Evolutionary conservation across 2,113 vertebrate species (phyloP), one percentile per base, ranked within the genome.

Genomic region (Hippotragus niger): DNA sequence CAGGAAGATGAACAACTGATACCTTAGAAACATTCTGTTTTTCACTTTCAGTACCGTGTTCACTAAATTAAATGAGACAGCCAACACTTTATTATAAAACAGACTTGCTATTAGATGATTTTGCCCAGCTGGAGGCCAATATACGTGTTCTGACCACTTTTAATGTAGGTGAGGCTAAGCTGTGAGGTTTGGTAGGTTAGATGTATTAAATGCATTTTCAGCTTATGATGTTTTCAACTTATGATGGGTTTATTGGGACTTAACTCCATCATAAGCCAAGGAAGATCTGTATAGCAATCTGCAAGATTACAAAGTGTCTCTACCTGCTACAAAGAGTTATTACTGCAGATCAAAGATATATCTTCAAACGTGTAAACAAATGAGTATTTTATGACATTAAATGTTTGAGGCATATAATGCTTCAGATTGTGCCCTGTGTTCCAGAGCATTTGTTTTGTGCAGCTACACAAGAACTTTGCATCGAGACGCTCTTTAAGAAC

Each of bases 371-470:
- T 83, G 19, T 78, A 64, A 6, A 60, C 67, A 67, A 87, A 64
- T 92, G 27, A 91, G 57, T 85, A 52, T 40, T 80, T 96, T 86
- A 74, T 86, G 58, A 67, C 74, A 76, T 29, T 95, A 85, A 86
- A 43, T 80, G 50, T 95, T 88, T 95, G 45, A 91, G 53, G 15
- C 45, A 16, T 95, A 88, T 88, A 60, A 95, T 78, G 40, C 64
- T 93, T 88, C 43, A 62, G 5, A 55, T 50, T 84, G 25, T 84
- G 17, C 50, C 53, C 74, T 90, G 29, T 50, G 88, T 50, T 60
- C 64, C 43, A 80, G 80, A 88, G 19, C 33, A 95, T 88, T 93
- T 97, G 40, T 85, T 96, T 78, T 60, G 36, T 94, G 81, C 40
- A 93, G 88, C 81, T 94, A 85, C 11, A 2, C 40, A 89, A 52